Evolutionary conservation across 1,140 invertebrate genomes (phyloP), one percentile per base, ranked within the genome.

Genomic region (Ostrea denselamellosa): DNA sequence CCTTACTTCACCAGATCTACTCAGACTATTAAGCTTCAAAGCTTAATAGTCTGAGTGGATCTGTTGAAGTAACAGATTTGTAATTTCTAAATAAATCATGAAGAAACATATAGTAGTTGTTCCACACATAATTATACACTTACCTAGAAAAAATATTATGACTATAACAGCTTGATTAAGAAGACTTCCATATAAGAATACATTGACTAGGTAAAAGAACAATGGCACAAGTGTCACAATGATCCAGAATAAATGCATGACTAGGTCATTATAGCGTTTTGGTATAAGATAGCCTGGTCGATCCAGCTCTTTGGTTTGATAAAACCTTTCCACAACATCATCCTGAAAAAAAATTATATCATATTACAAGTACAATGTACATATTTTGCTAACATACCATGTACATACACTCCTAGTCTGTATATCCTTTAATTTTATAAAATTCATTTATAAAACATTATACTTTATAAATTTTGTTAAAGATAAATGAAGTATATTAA

Each of bases 251-350:
- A 91, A 62, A 89, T 90, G 93, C 81, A 93, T 89, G 8, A 93
- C 34, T 22, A 95, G 83, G 86, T 94, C 94, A 84, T 90, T 89
- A 19, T 71, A 53, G 34, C 93, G 89, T 25, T 88, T 68, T 58
- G 92, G 92, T 53, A 94, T 71, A 14, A 89, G 83, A 52, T 58
- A 71, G 28, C 86, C 77, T n/a, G 85, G 86, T 28, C 87, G 87
- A 34, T 90, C 87, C 88, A 94, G 93, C n/a, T 90, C 85, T 77
- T 92, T 93, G 82, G 91, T 93, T 86, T 92, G 86, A 28, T 92
- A 56, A 90, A 93, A 94, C 51, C 90, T 83, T 28, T 94, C 93
- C 85, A 92, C 94, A 65, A 94, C 89, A 44, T 94, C 91, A 91
- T 95, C 94, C 94, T 95, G 85, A 4, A 87, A 91, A 44, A 68